Conservation (phyloP, 1,140 invertebrate species). For the Caenorhabditis briggsae region DNA sequence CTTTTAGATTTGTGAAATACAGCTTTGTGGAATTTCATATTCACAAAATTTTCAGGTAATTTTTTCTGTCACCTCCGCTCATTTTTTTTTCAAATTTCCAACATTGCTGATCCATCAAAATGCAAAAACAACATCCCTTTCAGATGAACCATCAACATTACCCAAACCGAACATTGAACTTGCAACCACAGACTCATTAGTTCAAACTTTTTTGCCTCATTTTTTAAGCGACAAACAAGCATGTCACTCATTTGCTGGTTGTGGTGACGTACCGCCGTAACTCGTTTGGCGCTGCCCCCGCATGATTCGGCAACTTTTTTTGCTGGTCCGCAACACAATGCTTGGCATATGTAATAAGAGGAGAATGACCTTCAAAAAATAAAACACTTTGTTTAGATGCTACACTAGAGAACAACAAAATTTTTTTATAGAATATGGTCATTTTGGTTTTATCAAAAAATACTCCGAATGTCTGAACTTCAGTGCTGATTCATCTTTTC, state of each 20-base stretch:
- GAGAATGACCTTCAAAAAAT: background rate
- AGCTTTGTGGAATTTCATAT: too few species aligned
- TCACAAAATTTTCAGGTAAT: too few species aligned
- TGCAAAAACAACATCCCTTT: constrained; percentile 17
- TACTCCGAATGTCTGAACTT: too few species aligned
- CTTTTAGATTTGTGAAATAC: too few species aligned
- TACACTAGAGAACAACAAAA: too few species aligned
- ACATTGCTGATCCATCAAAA: background rate
- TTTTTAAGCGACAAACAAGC: constrained; percentile 38
- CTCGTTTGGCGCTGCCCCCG: constrained; percentile 47
- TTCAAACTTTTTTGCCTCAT: constrained; percentile 28
- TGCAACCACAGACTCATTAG: constrained; percentile 47
- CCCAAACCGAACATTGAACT: constrained; percentile 22
- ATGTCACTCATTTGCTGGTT: constrained; percentile 40
- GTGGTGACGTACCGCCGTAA: constrained; percentile 27
- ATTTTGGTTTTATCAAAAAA: too few species aligned
- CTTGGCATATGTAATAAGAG: constrained; percentile 12
- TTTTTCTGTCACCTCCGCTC: background rate
- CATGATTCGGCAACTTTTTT: background rate
- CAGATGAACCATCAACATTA: background rate
- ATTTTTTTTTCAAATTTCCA: background rate
- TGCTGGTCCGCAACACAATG: constrained; percentile 23
- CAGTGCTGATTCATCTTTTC: too few species aligned
- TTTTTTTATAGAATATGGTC: too few species aligned
- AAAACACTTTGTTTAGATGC: background rate